These are phyloP conservation scores for Tragelaphus strepsiceros DNA, from an alignment of 2,113 vertebrate species.

Conservation along the genomic window DNA sequence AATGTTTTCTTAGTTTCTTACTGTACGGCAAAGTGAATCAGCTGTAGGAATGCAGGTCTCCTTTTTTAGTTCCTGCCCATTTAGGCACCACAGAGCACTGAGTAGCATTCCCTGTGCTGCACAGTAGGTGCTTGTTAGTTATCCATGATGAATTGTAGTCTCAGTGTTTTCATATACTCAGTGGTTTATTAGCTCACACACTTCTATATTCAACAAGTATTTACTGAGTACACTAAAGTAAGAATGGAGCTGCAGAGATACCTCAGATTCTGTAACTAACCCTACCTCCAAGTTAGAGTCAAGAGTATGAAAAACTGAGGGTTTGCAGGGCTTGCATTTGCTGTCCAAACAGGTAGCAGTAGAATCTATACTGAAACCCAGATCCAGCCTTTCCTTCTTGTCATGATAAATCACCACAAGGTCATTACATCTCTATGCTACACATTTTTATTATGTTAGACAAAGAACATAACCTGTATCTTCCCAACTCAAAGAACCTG, in stretches of 20 bases:
- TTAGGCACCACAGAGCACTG: not conserved
- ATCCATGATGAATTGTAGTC: not conserved
- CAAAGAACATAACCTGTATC: not conserved
- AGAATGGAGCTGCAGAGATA: not conserved
- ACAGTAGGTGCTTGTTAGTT: too few relatives aligned
- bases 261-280: not conserved
- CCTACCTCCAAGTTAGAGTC: not conserved
- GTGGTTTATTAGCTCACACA: not conserved
- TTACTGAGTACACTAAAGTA: not conserved
- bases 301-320: not conserved
- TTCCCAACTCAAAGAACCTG: not conserved
- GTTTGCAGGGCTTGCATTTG: not conserved
- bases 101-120: too few relatives aligned
- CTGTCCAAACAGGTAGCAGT: not conserved
- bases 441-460: not conserved
- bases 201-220: not conserved
- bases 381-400: not conserved
- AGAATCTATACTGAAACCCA: not conserved
- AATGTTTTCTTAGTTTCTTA: not conserved
- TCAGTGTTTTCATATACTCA: not conserved
- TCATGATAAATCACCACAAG: not conserved
- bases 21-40: not conserved
- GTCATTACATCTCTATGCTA: not conserved
- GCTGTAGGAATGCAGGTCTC: not conserved
- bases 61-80: not conserved